phyloP scores from a whole-genome alignment of 2,888 invertebrate genomes.

The Aplocera efformata region DNA sequence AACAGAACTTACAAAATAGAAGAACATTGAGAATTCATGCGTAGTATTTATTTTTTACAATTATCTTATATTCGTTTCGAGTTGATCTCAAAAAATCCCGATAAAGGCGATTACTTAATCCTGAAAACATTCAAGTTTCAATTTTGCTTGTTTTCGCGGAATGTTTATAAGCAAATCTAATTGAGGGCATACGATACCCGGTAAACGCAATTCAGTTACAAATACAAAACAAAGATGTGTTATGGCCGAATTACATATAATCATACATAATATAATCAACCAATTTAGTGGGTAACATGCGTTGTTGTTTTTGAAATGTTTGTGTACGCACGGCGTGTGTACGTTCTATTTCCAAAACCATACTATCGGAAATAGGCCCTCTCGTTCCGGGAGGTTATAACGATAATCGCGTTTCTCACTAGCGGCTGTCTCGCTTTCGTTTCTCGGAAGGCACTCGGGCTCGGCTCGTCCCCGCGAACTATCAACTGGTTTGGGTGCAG shows the following conservation, averaged over 20 bases:
- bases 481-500: conserved; percentile 60
- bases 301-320: neutral
- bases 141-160: conserved; percentile 4
- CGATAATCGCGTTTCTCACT: conserved; percentile 75
- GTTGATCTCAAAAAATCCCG: too few relatives aligned
- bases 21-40: too few relatives aligned
- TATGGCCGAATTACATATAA: neutral
- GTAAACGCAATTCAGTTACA: neutral
- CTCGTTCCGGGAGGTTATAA: conserved; percentile 72
- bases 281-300: conserved; percentile 2
- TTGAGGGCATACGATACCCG: conserved; percentile 4
- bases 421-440: conserved; percentile 72
- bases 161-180: neutral
- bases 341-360: conserved; percentile 49
- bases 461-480: conserved; percentile 59
- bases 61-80: too few relatives aligned
- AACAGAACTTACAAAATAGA: too few relatives aligned
- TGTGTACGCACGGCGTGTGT: conserved; percentile 6
- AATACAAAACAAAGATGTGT: conserved; percentile 1
- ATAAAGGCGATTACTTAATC: too few relatives aligned
- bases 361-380: conserved; percentile 56
- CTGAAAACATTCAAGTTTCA: neutral
- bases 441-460: conserved; percentile 59
- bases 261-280: conserved; percentile 1
- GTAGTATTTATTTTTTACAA: too few relatives aligned